Evolutionary conservation across 1,140 invertebrate species (phyloP).

Genomic region (Drosophila pectinifera): DNA sequence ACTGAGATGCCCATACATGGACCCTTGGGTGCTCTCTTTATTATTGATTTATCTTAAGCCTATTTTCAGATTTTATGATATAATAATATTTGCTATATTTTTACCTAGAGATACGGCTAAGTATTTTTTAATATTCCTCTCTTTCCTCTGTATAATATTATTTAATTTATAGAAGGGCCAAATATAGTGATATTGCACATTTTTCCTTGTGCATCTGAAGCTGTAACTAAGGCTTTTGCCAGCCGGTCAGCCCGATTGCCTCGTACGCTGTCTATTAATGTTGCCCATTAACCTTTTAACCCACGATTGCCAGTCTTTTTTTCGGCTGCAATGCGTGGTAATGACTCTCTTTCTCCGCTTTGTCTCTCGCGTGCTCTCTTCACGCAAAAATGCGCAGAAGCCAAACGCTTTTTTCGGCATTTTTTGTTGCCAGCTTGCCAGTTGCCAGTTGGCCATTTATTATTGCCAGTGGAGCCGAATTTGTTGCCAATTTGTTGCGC

Average conservation of each 20-base stretch:
- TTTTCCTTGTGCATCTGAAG: slow-evolving; percentile 15
- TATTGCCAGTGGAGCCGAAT: slow-evolving; percentile 60
- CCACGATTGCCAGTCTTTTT: slow-evolving; percentile 53
- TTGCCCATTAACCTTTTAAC: slow-evolving; percentile 79
- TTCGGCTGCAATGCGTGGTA: slow-evolving; percentile 63
- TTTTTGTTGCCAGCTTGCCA: slow-evolving; percentile 11
- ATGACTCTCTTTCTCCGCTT: slow-evolving; percentile 67
- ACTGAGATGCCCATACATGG: too few species aligned
- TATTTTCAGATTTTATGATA: too few species aligned
- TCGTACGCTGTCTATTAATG: slow-evolving; percentile 76
- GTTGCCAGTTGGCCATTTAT: slow-evolving; percentile 69
- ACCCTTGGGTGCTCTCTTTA: too few species aligned
- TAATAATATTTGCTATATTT: too few species aligned
- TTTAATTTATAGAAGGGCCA: too few species aligned
- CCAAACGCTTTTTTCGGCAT: slow-evolving; percentile 55
- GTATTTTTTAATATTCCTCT: too few species aligned
- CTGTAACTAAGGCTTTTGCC: slow-evolving; percentile 20
- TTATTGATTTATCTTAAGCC: too few species aligned
- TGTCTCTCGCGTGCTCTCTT: slow-evolving; percentile 31
- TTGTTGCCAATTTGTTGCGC: slow-evolving; percentile 79
- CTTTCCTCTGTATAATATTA: too few species aligned
- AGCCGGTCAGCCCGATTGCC: slow-evolving; percentile 56
- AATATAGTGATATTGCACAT: not conserved
- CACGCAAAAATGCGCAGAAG: slow-evolving; percentile 83
- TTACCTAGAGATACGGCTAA: too few species aligned